Evolutionary conservation across 2,113 vertebrate genomes (phyloP).

Genomic region (Actenoides lindsayi): DNA sequence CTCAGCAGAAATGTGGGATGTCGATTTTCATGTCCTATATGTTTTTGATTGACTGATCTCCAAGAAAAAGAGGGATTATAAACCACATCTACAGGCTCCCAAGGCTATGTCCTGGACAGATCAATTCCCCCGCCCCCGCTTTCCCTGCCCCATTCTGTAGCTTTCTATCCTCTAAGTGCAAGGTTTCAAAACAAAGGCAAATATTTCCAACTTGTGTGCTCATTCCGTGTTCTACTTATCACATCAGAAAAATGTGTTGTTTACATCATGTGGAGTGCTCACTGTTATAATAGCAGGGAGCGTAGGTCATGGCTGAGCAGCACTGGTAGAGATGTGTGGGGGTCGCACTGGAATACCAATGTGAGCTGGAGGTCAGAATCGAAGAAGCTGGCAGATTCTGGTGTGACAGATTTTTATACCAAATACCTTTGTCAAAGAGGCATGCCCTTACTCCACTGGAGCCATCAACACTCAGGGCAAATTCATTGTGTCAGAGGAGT

Average conservation of each 20-base stretch:
- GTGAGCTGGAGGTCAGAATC: neutral
- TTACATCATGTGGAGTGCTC: fast-evolving
- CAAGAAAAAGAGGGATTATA: conserved; percentile 2
- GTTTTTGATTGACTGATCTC: conserved; percentile 12
- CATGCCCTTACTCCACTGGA: neutral
- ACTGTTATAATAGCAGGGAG: neutral
- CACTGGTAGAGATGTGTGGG: neutral
- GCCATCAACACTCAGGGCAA: neutral
- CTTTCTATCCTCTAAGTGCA: neutral
- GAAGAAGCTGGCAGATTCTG: neutral
- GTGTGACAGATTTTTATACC: neutral
- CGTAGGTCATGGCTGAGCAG: neutral
- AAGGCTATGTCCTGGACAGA: neutral
- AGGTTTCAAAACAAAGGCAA: neutral
- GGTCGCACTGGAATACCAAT: neutral
- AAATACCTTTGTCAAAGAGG: neutral
- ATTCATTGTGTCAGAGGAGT: neutral
- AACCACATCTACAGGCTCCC: neutral
- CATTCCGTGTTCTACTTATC: neutral
- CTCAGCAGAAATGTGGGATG: neutral
- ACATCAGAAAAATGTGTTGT: neutral
- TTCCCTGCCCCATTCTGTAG: neutral
- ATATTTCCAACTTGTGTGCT: neutral
- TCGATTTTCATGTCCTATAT: neutral
- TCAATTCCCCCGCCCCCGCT: fast-evolving